Percentiles rank a stretch among this genome's conserved stretches.
Evolutionary conservation across 1,140 invertebrate species (phyloP).

Genomic region (Nixonia krombeini): DNA sequence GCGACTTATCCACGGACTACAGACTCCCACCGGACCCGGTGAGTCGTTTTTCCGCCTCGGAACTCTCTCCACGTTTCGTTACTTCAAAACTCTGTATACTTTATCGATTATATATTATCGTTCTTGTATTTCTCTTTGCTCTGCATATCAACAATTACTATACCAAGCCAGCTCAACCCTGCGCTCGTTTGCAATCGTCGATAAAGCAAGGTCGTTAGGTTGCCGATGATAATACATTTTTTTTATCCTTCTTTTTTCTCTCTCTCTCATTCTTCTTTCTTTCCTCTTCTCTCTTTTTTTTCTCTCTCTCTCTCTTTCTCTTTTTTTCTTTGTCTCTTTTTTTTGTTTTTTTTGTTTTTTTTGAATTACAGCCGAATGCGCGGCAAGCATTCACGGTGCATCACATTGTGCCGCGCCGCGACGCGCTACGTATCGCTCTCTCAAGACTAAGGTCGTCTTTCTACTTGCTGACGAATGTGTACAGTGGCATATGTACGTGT

Average conservation of each 20-base stretch:
- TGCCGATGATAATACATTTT: slow-evolving; percentile 49
- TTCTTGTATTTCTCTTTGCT: slow-evolving; percentile 66
- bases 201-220: slow-evolving; percentile 56
- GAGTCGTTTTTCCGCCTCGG: slow-evolving; percentile 71
- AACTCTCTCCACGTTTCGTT: slow-evolving; percentile 41
- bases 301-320: slow-evolving; percentile 1
- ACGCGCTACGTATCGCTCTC: slow-evolving; percentile 24
- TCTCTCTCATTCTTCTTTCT: too few relatives aligned
- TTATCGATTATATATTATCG: slow-evolving; percentile 65
- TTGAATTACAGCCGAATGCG: slow-evolving; percentile 2
- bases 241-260: slow-evolving; percentile 7
- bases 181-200: slow-evolving; percentile 55
- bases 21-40: slow-evolving; percentile 86
- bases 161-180: slow-evolving; percentile 48
- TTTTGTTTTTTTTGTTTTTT: slow-evolving; percentile 7
- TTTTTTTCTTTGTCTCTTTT: slow-evolving; percentile 9
- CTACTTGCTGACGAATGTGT: slow-evolving; percentile 25
- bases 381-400: slow-evolving; percentile 27
- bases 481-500: slow-evolving; percentile 19
- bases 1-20: slow-evolving; percentile 84
- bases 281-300: slow-evolving; percentile 5
- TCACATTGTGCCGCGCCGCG: slow-evolving; percentile 18
- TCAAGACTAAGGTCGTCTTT: slow-evolving; percentile 39
- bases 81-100: slow-evolving; percentile 48
- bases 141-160: slow-evolving; percentile 64